Evolutionary conservation across 2,888 invertebrate species (phyloP).

Genomic region (Argynnis bischoffii): DNA sequence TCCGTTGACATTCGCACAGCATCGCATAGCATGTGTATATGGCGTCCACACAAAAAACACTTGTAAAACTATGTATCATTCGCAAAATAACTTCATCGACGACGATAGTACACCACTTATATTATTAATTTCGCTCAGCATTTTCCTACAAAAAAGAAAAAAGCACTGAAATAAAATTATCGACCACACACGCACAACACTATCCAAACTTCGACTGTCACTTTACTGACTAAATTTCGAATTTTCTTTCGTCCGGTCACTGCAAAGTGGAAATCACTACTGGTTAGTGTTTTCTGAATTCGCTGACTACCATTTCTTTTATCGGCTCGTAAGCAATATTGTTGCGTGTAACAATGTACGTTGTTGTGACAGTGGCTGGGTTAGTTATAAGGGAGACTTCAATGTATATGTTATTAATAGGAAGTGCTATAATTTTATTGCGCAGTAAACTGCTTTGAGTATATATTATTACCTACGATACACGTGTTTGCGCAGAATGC

Average conservation of each 20-base stretch:
- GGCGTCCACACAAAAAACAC: slow-evolving; percentile 75
- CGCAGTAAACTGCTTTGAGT: neutral
- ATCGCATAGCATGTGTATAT: slow-evolving; percentile 61
- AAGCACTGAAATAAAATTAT: slow-evolving; percentile 59
- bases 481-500: too few relatives aligned
- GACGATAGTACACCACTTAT: slow-evolving; percentile 80
- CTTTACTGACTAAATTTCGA: slow-evolving; percentile 63
- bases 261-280: slow-evolving; percentile 80
- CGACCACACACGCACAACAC: slow-evolving; percentile 65
- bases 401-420: slow-evolving; percentile 1
- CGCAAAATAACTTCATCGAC: slow-evolving; percentile 80
- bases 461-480: too few relatives aligned
- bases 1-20: slow-evolving; percentile 53
- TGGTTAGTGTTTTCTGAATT: slow-evolving; percentile 69
- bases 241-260: slow-evolving; percentile 80
- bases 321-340: slow-evolving; percentile 62
- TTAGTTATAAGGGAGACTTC: neutral
- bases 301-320: slow-evolving; percentile 60
- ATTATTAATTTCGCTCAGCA: slow-evolving; percentile 80
- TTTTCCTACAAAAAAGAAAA: slow-evolving; percentile 82
- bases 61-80: slow-evolving; percentile 78
- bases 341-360: slow-evolving; percentile 54
- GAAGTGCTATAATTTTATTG: slow-evolving; percentile 27
- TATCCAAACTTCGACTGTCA: slow-evolving; percentile 59
- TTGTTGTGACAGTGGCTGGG: slow-evolving; percentile 45